Base-by-base conservation (phyloP, 92 coral and sea anemone genomes). In the Umimayanthus kanabou region DNA sequence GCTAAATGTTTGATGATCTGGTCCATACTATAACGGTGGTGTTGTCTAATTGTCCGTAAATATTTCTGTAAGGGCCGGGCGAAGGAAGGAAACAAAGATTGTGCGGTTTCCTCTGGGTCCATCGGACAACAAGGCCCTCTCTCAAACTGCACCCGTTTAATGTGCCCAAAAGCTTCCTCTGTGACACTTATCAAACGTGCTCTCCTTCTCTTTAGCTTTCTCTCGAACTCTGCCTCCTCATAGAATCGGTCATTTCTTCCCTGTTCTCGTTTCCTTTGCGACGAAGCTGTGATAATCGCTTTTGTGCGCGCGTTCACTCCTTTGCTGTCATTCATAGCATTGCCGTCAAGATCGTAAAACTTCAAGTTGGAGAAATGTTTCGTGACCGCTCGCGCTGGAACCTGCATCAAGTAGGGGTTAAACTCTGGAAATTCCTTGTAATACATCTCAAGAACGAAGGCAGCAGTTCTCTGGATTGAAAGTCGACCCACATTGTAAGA, bases 91-190 rank as follows among this genome's bases (percentile, higher is more conserved):
- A 97, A 97, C 83, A 97, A 87, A 0, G 99, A 96, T 80, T 97
- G 99, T 16, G 99, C 99, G 39, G 99, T 92, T 90, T 97, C 99
- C 90, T 97, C 99, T 47, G 98, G 98, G 55, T 97, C 99, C 97
- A 97, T 94, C 8, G 99, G 99, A 28, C 94, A 94, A 91, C 97
- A 95, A 20, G 99, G 98, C 4, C 98, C 98, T 77, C 99, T 91
- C 61, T 95, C 99, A 53, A 95, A 88, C 81, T 97, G 98, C 4
- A 97, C 91, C 45, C 96, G 92, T 85, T 94, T 94, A 76, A 97
- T 94, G 74, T 97, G 99, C 29, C 97, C 95, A 82, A 97, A 97
- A 22, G 99, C 99, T 89, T 97, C 99, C 64, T 97, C 99, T 30
- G 98, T 93, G 0, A 94, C 96, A 39, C 94, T 93, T 14, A 80